These are phyloP conservation scores for Trididemnum clinides DNA, from an alignment of 23 tunicate species.

Conservation along the genomic window DNA sequence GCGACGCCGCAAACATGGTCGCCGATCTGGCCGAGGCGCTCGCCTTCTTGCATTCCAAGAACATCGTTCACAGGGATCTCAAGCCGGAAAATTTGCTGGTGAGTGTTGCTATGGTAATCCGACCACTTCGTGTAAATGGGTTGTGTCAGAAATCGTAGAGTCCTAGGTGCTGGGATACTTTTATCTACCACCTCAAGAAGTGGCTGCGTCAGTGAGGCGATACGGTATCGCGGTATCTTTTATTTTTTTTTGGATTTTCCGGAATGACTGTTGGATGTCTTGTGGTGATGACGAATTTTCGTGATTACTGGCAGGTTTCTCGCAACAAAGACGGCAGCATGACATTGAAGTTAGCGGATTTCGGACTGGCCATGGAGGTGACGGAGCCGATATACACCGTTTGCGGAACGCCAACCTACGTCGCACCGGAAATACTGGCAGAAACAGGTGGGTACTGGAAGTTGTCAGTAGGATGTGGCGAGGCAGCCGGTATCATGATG, in stretches of 20 bases:
- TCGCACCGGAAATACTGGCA: conserved; percentile 96
- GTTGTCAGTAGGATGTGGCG: too few relatives aligned
- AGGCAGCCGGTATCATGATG: too few relatives aligned
- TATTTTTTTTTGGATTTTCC: too few relatives aligned
- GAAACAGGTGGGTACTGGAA: conserved; percentile 45
- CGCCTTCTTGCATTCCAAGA: conserved; percentile 86
- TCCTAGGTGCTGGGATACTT: too few relatives aligned
- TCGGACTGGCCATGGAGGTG: conserved; percentile 89
- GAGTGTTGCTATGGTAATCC: too few relatives aligned
- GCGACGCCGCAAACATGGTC: conserved; percentile 96
- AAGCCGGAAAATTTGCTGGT: conserved; percentile 96
- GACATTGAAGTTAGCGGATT: conserved; percentile 91
- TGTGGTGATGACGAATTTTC: too few relatives aligned
- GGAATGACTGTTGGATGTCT: too few relatives aligned
- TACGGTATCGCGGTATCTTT: too few relatives aligned
- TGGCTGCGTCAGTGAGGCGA: too few relatives aligned
- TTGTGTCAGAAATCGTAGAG: too few relatives aligned
- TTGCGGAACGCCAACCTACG: conserved; percentile 99
- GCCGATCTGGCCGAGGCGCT: conserved; percentile 95
- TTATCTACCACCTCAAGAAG: too few relatives aligned
- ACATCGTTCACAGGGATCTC: conserved; percentile 94
- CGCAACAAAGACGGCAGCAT: conserved; percentile 92
- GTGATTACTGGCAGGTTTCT: conserved; percentile 53
- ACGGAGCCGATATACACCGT: conserved; percentile 85
- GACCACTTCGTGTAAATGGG: too few relatives aligned